phyloP scores from a whole-genome alignment of 2,797 vertebrate genomes.

The Sebastiscus tertius region DNA sequence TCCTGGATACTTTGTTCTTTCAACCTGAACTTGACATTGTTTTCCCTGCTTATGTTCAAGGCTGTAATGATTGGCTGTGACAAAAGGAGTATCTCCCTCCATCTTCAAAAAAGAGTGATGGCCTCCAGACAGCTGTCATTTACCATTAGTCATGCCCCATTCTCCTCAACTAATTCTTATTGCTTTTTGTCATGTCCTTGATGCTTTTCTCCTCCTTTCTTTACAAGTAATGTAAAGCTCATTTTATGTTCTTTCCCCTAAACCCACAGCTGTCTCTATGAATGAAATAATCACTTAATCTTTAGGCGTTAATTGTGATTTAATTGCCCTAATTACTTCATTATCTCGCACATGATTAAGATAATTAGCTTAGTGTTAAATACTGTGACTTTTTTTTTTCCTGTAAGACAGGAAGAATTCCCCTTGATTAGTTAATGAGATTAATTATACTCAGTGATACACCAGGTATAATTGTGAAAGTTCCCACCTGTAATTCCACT shows the following conservation, averaged over 20 bases:
- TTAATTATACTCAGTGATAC: slow-evolving; percentile 81
- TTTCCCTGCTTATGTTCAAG: slow-evolving; percentile 74
- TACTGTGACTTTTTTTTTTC: slow-evolving; percentile 61
- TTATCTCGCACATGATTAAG: slow-evolving; percentile 78
- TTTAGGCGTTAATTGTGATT: slow-evolving; percentile 78
- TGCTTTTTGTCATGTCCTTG: slow-evolving; percentile 47
- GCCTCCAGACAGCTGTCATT: slow-evolving; percentile 82
- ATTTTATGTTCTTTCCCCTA: slow-evolving; percentile 19
- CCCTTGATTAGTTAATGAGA: slow-evolving; percentile 83
- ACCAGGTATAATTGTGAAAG: slow-evolving; percentile 84
- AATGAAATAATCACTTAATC: slow-evolving; percentile 68
- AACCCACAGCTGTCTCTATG: slow-evolving; percentile 37
- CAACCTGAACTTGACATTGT: slow-evolving; percentile 80
- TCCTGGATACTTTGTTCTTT: slow-evolving; percentile 77
- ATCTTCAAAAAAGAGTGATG: slow-evolving; percentile 72
- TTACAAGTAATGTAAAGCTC: slow-evolving; percentile 22
- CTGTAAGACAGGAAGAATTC: slow-evolving; percentile 71
- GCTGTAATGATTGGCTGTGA: slow-evolving; percentile 80
- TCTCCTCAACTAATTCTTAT: slow-evolving; percentile 65
- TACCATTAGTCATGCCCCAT: slow-evolving; percentile 72
- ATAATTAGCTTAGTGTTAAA: slow-evolving; percentile 81
- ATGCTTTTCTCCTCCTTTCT: slow-evolving; percentile 15
- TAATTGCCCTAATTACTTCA: slow-evolving; percentile 84
- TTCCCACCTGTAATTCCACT: slow-evolving; percentile 83
- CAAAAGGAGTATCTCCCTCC: slow-evolving; percentile 74